A percentile compares a stretch with the other conserved stretches of the same genome.
These are phyloP conservation scores for Rhorus exstirpatorius DNA, from an alignment of 2,888 invertebrate species.

Conservation along the genomic window DNA sequence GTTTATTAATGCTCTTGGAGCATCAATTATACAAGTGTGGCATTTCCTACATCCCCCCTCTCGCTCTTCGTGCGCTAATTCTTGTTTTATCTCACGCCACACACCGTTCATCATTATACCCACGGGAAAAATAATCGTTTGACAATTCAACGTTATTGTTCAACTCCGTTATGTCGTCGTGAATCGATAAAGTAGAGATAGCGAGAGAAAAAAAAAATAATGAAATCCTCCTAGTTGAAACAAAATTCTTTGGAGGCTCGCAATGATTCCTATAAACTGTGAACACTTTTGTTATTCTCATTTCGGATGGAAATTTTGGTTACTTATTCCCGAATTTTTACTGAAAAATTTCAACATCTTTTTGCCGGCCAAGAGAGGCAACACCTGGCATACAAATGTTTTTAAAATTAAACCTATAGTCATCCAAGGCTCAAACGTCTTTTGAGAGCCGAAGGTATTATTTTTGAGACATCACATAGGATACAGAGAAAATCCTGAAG, in stretches of 20 bases:
- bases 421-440: no score
- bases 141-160: slow-evolving; percentile 50
- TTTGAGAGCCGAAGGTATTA: no score
- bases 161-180: background rate
- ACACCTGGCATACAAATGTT: no score
- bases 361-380: no score
- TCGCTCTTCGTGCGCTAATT: slow-evolving; percentile 29
- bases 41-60: slow-evolving; percentile 30
- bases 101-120: slow-evolving; percentile 40
- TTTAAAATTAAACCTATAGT: no score
- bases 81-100: slow-evolving; percentile 59
- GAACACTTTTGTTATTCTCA: background rate
- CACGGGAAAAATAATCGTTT: slow-evolving; percentile 58
- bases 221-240: background rate
- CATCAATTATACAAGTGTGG: slow-evolving; percentile 63
- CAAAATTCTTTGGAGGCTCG: background rate
- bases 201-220: background rate
- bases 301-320: no score
- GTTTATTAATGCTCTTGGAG: slow-evolving; percentile 60
- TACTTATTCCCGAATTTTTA: no score
- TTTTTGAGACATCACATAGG: no score
- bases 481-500: no score
- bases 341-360: no score
- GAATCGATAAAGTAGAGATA: slow-evolving; percentile 37
- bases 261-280: background rate